Percentiles rank a stretch among this genome's conserved stretches.
phyloP scores from a whole-genome alignment of 1,140 invertebrate species.

The Tribolium castaneum region DNA sequence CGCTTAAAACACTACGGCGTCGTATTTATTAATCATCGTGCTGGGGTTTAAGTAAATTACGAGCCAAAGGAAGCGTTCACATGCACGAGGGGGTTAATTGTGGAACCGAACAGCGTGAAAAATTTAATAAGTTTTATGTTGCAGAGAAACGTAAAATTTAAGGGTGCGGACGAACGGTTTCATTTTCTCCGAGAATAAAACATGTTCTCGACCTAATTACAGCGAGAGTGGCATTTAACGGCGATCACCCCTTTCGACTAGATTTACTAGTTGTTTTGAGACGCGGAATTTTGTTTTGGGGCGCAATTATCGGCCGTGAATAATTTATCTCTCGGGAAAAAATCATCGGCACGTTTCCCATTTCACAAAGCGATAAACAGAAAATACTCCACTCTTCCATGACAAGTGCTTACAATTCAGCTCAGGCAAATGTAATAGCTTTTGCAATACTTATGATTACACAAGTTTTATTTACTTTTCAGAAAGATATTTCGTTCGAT shows the following conservation, averaged over 20 bases:
- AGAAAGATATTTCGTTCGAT: slow-evolving; percentile 32
- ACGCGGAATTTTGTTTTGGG: not conserved
- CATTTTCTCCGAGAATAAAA: slow-evolving; percentile 48
- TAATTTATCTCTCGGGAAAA: not conserved
- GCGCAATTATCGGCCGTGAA: not conserved
- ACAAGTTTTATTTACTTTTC: slow-evolving; percentile 34
- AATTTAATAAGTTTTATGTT: slow-evolving; percentile 23
- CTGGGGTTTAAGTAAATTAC: slow-evolving; percentile 29
- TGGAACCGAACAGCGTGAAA: not conserved
- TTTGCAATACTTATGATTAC: slow-evolving; percentile 36
- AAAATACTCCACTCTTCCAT: slow-evolving; percentile 9
- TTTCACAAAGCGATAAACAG: slow-evolving; percentile 30
- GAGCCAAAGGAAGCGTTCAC: not conserved
- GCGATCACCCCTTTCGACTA: not conserved
- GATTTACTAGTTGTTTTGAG: too few relatives aligned
- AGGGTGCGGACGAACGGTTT: slow-evolving; percentile 23
- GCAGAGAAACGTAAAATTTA: slow-evolving; percentile 15
- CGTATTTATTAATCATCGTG: slow-evolving; percentile 39
- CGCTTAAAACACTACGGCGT: slow-evolving; percentile 14
- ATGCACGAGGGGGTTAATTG: not conserved
- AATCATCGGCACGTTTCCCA: slow-evolving; percentile 29
- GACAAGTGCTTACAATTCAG: slow-evolving; percentile 21
- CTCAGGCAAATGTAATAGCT: slow-evolving; percentile 27
- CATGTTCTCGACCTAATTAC: slow-evolving; percentile 46
- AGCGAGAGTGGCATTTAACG: slow-evolving; percentile 39